A percentile compares a stretch with the other conserved stretches of the same genome.
Evolutionary conservation across 2,888 invertebrate genomes (phyloP).

Genomic region (Agapetus fuscipes): DNA sequence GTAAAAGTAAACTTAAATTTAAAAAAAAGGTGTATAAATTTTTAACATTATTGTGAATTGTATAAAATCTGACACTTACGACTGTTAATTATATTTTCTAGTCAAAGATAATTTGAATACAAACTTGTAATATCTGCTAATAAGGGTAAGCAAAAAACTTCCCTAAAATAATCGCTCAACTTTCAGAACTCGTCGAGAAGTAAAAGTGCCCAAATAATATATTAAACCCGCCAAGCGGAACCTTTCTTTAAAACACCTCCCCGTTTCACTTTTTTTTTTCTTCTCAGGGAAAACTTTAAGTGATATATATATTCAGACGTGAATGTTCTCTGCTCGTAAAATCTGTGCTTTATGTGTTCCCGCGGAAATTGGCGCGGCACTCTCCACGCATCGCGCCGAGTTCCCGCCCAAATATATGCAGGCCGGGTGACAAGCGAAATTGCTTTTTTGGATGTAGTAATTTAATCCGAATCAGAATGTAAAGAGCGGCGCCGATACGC

Average conservation of each 20-base stretch:
- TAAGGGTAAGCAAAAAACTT: background rate
- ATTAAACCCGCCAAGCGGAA: background rate
- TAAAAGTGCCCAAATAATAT: background rate
- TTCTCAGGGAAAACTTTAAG: constrained; percentile 5
- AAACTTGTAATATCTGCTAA: too few species aligned
- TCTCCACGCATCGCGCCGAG: background rate
- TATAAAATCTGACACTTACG: too few species aligned
- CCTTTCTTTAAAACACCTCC: background rate
- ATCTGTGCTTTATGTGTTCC: constrained; percentile 8
- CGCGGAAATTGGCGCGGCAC: constrained; percentile 7
- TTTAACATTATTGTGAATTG: too few species aligned
- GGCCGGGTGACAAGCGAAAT: background rate
- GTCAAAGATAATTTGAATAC: too few species aligned
- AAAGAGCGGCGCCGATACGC: too few species aligned
- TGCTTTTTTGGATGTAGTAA: background rate
- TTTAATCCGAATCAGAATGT: background rate
- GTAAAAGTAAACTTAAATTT: too few species aligned
- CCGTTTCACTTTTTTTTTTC: background rate
- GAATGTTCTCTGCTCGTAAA: constrained; percentile 11
- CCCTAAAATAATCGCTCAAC: background rate
- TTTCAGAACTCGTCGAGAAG: background rate
- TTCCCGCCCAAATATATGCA: background rate
- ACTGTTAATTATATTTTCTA: too few species aligned
- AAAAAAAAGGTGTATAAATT: too few species aligned
- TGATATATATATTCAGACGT: constrained; percentile 9